Evolutionary conservation across 2,888 invertebrate genomes (phyloP), one percentile per base, ranked within the genome.

Genomic region (Orthosia gothica): DNA sequence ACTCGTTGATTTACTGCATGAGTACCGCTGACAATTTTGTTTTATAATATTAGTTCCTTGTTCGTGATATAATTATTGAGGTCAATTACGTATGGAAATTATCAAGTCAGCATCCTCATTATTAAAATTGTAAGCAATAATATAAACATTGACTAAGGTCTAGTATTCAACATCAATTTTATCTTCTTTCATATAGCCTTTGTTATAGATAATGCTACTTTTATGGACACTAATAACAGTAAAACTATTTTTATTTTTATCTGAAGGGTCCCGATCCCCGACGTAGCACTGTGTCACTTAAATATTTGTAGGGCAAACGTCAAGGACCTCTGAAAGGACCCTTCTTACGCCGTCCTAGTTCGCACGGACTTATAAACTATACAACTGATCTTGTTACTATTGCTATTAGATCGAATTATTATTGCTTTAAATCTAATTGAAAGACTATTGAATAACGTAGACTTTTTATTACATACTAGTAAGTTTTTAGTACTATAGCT

Each of bases 271-370:
- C 68, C 70, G 73, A 72, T 82, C 84, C 64, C 63, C 23, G 32
- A 65, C 40, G 61, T 63, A 66, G 71, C 74, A 61, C 57, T 86
- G 89, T 90, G 87, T 87, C 88, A 85, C 86, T 89, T 86, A 91
- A 92, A 92, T 92, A 93, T 92, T 92, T 91, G 92, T 88, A 85
- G 88, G 86, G 81, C 86, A 88, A 88, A 87, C 86, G 90, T 87
- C 89, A 89, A 90, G 90, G 89, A 87, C 85, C 83, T 83, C 69
- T 82, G 85, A 87, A 87, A 87, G 83, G 88, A 87, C 88, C 85
- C 85, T 85, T 88, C 75, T 74, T 83, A 81, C 74, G 86, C 77
- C 86, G 87, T 82, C 85, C 88, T 83, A 83, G 84, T 87, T 87
- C 84, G 79, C 82, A 87, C 84, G 77, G 65, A 69, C 70, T 75